phyloP scores from a whole-genome alignment of 2,888 invertebrate species.

The Noctuana brunneofusca region DNA sequence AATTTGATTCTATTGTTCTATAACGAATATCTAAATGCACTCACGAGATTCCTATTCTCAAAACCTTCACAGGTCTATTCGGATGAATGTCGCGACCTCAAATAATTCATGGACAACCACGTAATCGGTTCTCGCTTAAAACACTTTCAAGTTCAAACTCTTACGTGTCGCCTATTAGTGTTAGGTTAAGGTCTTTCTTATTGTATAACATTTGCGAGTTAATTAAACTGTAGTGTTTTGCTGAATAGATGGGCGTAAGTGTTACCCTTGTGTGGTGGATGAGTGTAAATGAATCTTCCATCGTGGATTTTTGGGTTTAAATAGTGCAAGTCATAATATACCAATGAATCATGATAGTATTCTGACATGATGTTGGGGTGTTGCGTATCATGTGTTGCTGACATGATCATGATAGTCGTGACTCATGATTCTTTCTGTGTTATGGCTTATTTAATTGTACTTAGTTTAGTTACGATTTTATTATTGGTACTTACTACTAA shows the following conservation, averaged over 20 bases:
- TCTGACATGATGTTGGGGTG: too few relatives aligned
- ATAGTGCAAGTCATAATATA: too few relatives aligned
- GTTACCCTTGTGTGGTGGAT: not conserved
- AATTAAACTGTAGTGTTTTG: not conserved
- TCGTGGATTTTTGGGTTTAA: too few relatives aligned
- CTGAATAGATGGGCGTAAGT: not conserved
- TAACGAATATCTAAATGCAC: not conserved
- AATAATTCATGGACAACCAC: not conserved
- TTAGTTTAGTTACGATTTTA: too few relatives aligned
- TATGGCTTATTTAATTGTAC: too few relatives aligned
- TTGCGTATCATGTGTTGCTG: too few relatives aligned
- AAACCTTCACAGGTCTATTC: constrained; percentile 9
- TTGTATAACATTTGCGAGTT: not conserved
- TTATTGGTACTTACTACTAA: too few relatives aligned
- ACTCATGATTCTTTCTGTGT: too few relatives aligned
- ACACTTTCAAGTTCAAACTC: constrained; percentile 8
- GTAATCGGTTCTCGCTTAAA: not conserved
- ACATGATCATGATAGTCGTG: too few relatives aligned
- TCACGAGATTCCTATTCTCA: not conserved
- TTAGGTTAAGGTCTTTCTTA: constrained; percentile 3
- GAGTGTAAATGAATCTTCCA: too few relatives aligned
- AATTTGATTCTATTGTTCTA: too few relatives aligned
- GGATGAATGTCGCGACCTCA: constrained; percentile 9
- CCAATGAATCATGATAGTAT: too few relatives aligned
- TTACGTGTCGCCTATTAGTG: not conserved